Percentiles rank a stretch among this genome's conserved stretches.
Conservation (phyloP, 2,888 invertebrate species). For the Electrophaes corylata region DNA sequence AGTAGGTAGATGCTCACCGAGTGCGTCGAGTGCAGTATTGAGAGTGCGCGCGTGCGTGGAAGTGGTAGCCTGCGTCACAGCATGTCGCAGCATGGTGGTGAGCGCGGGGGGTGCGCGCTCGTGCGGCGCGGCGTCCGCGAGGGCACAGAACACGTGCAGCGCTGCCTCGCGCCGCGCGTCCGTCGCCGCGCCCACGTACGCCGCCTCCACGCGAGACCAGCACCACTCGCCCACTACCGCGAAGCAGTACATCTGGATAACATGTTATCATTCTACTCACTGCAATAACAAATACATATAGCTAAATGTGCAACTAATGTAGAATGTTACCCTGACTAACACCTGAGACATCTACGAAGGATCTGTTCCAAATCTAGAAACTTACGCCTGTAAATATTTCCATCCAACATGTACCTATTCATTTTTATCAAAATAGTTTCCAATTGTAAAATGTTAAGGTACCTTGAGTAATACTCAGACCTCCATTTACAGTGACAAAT, state of each 20-base stretch:
- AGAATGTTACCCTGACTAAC: too few relatives aligned
- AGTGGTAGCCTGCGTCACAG: slow-evolving; percentile 68
- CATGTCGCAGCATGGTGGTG: slow-evolving; percentile 54
- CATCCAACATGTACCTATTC: too few relatives aligned
- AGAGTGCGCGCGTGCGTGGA: slow-evolving; percentile 82
- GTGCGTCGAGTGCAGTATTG: slow-evolving; percentile 87
- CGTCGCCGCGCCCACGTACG: slow-evolving; percentile 85
- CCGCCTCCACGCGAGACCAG: slow-evolving; percentile 87
- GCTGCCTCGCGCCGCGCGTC: slow-evolving; percentile 80
- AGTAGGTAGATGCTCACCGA: slow-evolving; percentile 77
- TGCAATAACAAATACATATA: too few relatives aligned
- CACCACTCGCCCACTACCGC: slow-evolving; percentile 91
- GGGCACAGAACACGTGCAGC: slow-evolving; percentile 80
- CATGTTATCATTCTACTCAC: not conserved
- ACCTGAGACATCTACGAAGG: too few relatives aligned
- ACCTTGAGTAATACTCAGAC: too few relatives aligned
- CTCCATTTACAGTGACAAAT: too few relatives aligned
- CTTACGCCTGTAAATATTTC: too few relatives aligned
- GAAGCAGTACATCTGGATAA: slow-evolving; percentile 91
- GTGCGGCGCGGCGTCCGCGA: slow-evolving; percentile 79
- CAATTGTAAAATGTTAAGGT: too few relatives aligned
- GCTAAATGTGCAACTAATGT: too few relatives aligned
- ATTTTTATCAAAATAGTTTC: too few relatives aligned
- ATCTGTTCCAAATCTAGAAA: too few relatives aligned
- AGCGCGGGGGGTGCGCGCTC: slow-evolving; percentile 76